Evolutionary conservation across 2,888 invertebrate genomes (phyloP).

Genomic region (Drosophila siamana): DNA sequence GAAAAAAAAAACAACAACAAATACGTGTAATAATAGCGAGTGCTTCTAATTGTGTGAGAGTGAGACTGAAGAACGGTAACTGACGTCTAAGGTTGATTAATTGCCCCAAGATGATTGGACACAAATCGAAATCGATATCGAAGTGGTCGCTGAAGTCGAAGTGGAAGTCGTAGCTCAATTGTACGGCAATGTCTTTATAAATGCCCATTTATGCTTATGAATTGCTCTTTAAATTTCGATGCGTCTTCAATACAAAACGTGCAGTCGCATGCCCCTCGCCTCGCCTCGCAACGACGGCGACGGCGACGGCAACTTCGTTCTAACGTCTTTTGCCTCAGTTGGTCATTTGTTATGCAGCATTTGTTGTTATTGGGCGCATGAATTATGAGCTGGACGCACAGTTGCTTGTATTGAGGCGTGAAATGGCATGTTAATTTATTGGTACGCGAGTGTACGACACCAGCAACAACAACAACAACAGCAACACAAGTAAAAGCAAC

Average conservation of each 20-base stretch:
- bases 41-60: conserved; percentile 64
- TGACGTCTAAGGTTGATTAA: conserved; percentile 70
- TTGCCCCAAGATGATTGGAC: conserved; percentile 70
- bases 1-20: conserved; percentile 58
- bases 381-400: conserved; percentile 64
- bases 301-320: conserved; percentile 17
- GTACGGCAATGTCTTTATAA: conserved; percentile 70
- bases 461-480: conserved; percentile 26
- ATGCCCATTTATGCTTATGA: conserved; percentile 79
- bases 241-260: conserved; percentile 76
- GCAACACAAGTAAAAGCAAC: conserved; percentile 10
- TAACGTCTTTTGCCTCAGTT: conserved; percentile 36
- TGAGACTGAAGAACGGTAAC: conserved; percentile 65
- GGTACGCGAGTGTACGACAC: conserved; percentile 41
- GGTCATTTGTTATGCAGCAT: conserved; percentile 76
- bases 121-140: conserved; percentile 55
- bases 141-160: background rate
- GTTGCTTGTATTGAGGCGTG: conserved; percentile 76
- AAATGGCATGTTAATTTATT: conserved; percentile 79
- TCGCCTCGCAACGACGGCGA: background rate
- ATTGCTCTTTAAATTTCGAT: conserved; percentile 81
- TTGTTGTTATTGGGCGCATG: conserved; percentile 69
- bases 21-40: conserved; percentile 37
- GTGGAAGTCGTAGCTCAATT: conserved; percentile 23
- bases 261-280: conserved; percentile 24